Base-by-base conservation (phyloP, 2,113 vertebrate genomes). In the Corvus moneduloides region DNA sequence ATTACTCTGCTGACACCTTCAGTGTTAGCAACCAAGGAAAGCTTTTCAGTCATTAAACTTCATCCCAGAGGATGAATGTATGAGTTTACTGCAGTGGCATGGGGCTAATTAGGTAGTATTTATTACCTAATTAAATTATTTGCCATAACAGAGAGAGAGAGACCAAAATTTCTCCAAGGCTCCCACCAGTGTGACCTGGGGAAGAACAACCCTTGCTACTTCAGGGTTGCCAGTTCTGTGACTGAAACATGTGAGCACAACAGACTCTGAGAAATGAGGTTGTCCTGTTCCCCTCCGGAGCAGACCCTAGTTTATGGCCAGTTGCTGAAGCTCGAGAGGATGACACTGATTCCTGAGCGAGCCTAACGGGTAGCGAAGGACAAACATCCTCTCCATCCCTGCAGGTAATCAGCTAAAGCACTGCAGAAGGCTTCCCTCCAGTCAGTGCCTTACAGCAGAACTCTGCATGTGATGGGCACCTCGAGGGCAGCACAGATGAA, bases 1-100 rank as follows among this genome's bases (percentile, higher is more conserved):
- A 2, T 81, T 84, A 74, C 41, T 81, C 80, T 51, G 55, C 73
- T 64, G 56, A 87, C 66, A 82, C 91, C 89, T 90, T 78, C 94
- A 22, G 33, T 4, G 18, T n/a, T 11, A 52, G 64, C 64, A 63
- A 63, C 35, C 52, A 52, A 52, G 73, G 68, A 75, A 84, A 82
- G 41, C 15, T 33, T 84, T 81, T 80, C 84, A n/a, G 8, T 37
- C 55, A 11, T 89, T 94, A 68, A 90, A 49, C 19, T 72, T 76
- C n/a, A 75, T 59, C 58, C 75, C 51, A 67, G 41, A 61, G 58
- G 56, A 75, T 18, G 27, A 54, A 79, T 7, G 7, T 44, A 39
- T 68, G 73, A 68, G 33, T 52, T 78, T 84, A 89, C 67, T 79
- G 67, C 54, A 39, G 7, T 58, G 62, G 11, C n/a, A n/a, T 2